A percentile compares a stretch with the other conserved stretches of the same genome.
Evolutionary conservation across 1,140 invertebrate genomes (phyloP).

Genomic region (Planococcus citri): DNA sequence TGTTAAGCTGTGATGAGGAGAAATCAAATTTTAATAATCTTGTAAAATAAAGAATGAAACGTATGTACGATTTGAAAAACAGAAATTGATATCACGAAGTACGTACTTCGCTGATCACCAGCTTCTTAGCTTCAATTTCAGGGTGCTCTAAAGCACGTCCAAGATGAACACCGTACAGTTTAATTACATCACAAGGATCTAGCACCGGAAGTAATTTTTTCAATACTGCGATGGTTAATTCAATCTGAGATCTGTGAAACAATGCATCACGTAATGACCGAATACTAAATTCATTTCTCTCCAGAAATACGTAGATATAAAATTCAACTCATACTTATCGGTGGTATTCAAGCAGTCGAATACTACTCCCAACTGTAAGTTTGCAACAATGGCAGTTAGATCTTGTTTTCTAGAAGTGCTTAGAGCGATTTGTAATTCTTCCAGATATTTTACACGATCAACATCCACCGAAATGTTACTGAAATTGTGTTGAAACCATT

Average conservation of each 20-base stretch:
- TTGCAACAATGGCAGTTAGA: neutral
- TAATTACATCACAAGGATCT: neutral
- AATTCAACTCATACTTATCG: constrained; percentile 18
- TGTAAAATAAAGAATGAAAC: neutral
- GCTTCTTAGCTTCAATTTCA: constrained; percentile 18
- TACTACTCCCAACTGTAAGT: constrained; percentile 15
- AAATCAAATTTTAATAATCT: neutral
- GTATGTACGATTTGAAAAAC: neutral
- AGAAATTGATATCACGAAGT: neutral
- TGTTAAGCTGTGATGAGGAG: neutral
- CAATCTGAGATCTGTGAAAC: constrained; percentile 21
- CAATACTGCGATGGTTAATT: neutral
- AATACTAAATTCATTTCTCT: neutral
- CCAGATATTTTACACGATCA: neutral
- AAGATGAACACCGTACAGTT: constrained; percentile 16
- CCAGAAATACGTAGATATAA: neutral
- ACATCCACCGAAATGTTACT: neutral
- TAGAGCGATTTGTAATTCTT: neutral
- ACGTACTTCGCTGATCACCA: constrained; percentile 20
- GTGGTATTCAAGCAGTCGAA: constrained; percentile 23
- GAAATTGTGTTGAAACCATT: constrained; percentile 8
- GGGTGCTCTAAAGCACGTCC: constrained; percentile 22
- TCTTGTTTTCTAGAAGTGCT: neutral
- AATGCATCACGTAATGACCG: neutral
- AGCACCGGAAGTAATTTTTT: constrained; percentile 15